Evolutionary conservation across 2,888 invertebrate genomes (phyloP).

Genomic region (Hemithea aestivaria): DNA sequence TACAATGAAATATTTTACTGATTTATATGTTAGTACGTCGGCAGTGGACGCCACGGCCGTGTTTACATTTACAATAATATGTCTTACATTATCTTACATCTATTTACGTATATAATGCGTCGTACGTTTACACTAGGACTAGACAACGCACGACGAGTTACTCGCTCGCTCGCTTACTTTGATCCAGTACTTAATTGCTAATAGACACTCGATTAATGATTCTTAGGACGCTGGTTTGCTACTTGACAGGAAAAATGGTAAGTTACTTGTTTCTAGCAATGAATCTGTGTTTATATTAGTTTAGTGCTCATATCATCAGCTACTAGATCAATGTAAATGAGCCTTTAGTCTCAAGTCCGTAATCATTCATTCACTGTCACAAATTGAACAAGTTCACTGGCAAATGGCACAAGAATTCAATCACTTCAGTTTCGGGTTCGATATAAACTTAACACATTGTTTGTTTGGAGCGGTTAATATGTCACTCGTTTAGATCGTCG

Average conservation of each 20-base stretch:
- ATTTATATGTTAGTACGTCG: constrained; percentile 31
- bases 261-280: too few species aligned
- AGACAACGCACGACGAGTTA: constrained; percentile 52
- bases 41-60: constrained; percentile 39
- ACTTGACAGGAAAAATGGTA: too few species aligned
- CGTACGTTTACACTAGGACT: constrained; percentile 60
- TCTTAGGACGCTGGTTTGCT: too few species aligned
- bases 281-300: too few species aligned
- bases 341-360: constrained; percentile 25
- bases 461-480: too few species aligned
- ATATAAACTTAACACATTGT: not conserved
- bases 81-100: constrained; percentile 39
- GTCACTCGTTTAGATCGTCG: too few species aligned
- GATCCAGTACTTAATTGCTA: too few species aligned
- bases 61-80: constrained; percentile 14
- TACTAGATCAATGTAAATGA: too few species aligned
- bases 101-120: constrained; percentile 71
- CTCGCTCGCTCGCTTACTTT: too few species aligned
- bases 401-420: constrained; percentile 25
- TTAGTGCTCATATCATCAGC: too few species aligned
- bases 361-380: constrained; percentile 24
- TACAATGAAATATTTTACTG: constrained; percentile 36
- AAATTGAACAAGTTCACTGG: constrained; percentile 11
- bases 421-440: constrained; percentile 9
- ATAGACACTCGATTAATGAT: too few species aligned